A percentile compares a stretch with the other conserved stretches of the same genome.
phyloP scores from a whole-genome alignment of 2,888 invertebrate species.

The Ochropleura plecta region DNA sequence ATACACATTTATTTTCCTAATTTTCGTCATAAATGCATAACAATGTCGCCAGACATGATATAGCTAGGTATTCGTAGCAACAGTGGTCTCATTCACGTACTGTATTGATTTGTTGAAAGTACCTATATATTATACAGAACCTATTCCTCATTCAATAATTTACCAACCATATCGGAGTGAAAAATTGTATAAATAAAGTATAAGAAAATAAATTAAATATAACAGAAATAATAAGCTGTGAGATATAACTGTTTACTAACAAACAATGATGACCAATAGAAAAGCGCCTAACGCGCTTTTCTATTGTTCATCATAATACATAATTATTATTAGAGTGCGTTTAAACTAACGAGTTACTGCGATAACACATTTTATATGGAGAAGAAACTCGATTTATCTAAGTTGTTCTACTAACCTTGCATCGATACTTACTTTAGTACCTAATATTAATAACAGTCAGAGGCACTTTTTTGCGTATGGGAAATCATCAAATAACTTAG shows the following conservation, averaged over 20 bases:
- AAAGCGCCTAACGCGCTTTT: too few species aligned
- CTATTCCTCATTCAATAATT: constrained; percentile 1
- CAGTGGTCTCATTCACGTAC: too few species aligned
- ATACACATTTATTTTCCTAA: not conserved
- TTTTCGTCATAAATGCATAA: constrained; percentile 2
- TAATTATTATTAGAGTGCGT: constrained; percentile 3
- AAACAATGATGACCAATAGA: too few species aligned
- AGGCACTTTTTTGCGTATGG: too few species aligned
- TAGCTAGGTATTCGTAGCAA: not conserved
- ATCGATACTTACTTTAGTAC: not conserved
- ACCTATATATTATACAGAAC: not conserved
- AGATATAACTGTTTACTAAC: constrained; percentile 44
- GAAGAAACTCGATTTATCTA: constrained; percentile 1
- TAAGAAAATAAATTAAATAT: too few species aligned
- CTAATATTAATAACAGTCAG: not conserved
- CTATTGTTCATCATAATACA: constrained; percentile 31
- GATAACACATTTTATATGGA: constrained; percentile 15
- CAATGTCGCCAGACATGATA: not conserved
- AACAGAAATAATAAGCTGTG: constrained; percentile 26
- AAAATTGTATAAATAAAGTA: too few species aligned
- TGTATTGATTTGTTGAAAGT: not conserved
- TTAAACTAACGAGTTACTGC: not conserved
- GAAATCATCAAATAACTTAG: too few species aligned
- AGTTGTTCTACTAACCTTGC: not conserved
- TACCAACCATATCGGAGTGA: not conserved